Conservation (phyloP, 2,113 vertebrate species). For the Neoarius graeffei region DNA sequence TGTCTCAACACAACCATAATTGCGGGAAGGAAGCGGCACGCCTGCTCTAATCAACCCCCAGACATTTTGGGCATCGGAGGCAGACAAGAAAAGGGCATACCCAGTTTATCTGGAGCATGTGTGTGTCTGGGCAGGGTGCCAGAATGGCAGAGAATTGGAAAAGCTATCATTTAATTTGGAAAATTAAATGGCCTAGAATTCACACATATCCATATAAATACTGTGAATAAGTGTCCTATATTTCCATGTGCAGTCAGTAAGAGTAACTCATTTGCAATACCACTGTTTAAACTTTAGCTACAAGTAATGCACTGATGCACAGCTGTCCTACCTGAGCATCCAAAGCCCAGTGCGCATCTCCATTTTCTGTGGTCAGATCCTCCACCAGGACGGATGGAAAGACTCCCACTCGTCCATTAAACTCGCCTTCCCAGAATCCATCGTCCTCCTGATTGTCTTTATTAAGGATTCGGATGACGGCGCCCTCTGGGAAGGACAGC, state of each 20-base stretch:
- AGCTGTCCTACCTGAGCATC: constrained; percentile 73
- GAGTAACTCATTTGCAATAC: neutral
- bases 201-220: neutral
- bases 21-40: constrained; percentile 59
- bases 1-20: constrained; percentile 22
- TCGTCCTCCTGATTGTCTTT: constrained; percentile 96
- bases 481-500: constrained; percentile 91
- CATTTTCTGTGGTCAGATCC: constrained; percentile 86
- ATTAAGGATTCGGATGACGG: constrained; percentile 93
- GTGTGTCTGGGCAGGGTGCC: constrained; percentile 3
- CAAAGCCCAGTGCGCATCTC: constrained; percentile 76
- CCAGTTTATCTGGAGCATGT: neutral
- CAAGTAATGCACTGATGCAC: neutral
- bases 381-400: constrained; percentile 96
- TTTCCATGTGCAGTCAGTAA: neutral
- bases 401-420: constrained; percentile 87
- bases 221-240: neutral
- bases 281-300: neutral
- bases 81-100: constrained; percentile 24
- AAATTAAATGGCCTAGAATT: neutral
- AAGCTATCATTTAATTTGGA: neutral
- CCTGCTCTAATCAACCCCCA: constrained; percentile 41
- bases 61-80: constrained; percentile 23
- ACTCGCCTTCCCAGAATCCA: constrained; percentile 98
- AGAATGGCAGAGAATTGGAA: neutral